A percentile compares a stretch with the other conserved stretches of the same genome.
Evolutionary conservation across 2,888 invertebrate genomes (phyloP).

Genomic region (Drosophila nr. fundita): DNA sequence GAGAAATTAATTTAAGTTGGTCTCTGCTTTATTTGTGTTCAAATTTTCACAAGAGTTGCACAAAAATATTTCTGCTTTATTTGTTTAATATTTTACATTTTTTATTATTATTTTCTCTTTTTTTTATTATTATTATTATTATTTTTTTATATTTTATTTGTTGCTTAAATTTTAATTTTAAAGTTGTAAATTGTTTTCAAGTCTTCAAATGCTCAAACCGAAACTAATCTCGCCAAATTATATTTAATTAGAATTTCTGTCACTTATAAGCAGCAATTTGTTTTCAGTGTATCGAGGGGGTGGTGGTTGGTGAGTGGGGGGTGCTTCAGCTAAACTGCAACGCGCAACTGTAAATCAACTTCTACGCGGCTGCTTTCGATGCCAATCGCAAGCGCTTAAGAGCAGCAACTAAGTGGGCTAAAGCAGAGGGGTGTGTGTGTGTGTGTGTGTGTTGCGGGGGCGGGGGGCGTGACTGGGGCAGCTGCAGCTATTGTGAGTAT

Average conservation of each 20-base stretch:
- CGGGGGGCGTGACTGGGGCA: neutral
- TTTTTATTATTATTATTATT: too few relatives aligned
- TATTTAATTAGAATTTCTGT: neutral
- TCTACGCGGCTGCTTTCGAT: constrained; percentile 33
- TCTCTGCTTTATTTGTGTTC: neutral
- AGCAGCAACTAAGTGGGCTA: constrained; percentile 6
- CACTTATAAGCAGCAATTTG: neutral
- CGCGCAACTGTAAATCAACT: constrained; percentile 29
- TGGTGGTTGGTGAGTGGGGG: neutral
- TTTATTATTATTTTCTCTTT: too few relatives aligned
- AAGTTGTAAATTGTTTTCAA: neutral
- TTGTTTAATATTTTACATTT: too few relatives aligned
- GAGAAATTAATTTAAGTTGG: neutral
- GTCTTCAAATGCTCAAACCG: neutral
- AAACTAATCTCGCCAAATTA: neutral
- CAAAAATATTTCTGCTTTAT: neutral
- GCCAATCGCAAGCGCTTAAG: constrained; percentile 27
- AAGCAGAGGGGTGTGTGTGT: neutral
- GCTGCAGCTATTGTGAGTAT: constrained; percentile 1
- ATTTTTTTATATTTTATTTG: neutral
- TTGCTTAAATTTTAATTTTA: neutral
- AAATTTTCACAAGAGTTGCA: too few relatives aligned
- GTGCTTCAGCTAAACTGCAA: constrained; percentile 15
- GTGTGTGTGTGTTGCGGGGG: neutral
- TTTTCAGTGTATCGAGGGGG: neutral